Evolutionary conservation across 30 jellyfish, hydroid and myxozoan genomes (phyloP).

Genomic region (Cassiopea andromeda): DNA sequence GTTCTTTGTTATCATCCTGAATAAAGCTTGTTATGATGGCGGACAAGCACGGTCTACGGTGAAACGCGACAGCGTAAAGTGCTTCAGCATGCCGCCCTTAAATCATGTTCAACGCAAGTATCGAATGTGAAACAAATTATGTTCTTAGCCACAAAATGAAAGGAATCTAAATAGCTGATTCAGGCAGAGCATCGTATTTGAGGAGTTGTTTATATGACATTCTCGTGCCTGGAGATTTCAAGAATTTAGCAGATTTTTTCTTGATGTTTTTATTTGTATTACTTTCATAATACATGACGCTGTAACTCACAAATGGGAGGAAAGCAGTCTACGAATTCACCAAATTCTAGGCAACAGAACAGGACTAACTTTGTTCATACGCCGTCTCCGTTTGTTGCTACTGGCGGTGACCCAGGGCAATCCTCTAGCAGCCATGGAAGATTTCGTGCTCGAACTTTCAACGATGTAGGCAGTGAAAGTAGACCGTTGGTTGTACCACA

Average conservation of each 20-base stretch:
- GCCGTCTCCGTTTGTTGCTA: slow-evolving; percentile 23
- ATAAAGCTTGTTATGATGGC: slow-evolving; percentile 46
- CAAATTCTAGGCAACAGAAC: slow-evolving; percentile 41
- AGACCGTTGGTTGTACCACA: slow-evolving; percentile 62
- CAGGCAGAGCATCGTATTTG: background rate
- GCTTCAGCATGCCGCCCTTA: background rate
- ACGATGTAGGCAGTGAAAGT: slow-evolving; percentile 32
- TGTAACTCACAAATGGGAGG: slow-evolving; percentile 50
- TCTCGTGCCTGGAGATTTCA: too few relatives aligned
- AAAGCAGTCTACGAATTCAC: slow-evolving; percentile 64
- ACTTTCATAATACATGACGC: background rate
- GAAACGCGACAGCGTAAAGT: background rate
- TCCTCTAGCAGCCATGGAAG: slow-evolving; percentile 37
- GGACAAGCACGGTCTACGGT: background rate
- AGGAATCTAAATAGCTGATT: background rate
- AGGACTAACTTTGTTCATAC: slow-evolving; percentile 33
- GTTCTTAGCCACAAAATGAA: background rate
- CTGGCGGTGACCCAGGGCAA: slow-evolving; percentile 41
- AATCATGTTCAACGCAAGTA: background rate
- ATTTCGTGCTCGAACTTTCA: slow-evolving; percentile 54
- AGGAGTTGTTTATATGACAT: background rate
- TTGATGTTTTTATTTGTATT: background rate
- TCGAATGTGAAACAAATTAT: background rate
- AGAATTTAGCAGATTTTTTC: background rate
- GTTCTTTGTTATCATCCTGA: slow-evolving; percentile 62